Conservation (phyloP, 2,888 invertebrate genomes). For the Falcaria lacertinaria region DNA sequence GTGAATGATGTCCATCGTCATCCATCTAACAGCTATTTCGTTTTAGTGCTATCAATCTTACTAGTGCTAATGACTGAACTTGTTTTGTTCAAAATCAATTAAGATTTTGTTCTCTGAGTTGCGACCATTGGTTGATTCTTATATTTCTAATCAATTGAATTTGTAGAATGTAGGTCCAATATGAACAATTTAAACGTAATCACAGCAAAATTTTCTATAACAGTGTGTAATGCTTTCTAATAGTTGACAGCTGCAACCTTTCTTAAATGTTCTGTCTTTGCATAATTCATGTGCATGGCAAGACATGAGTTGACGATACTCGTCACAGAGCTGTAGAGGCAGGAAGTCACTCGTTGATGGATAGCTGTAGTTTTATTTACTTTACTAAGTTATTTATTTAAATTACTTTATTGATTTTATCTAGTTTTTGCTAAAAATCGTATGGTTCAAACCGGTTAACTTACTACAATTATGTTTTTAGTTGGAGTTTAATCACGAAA, state of each 20-base stretch:
- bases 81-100: neutral
- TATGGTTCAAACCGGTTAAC: too few species aligned
- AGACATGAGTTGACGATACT: slow-evolving; percentile 34
- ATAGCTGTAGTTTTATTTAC: neutral
- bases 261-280: slow-evolving; percentile 22
- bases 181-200: too few species aligned
- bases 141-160: too few species aligned
- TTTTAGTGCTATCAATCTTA: neutral
- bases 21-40: slow-evolving; percentile 9
- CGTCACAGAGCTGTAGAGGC: slow-evolving; percentile 43
- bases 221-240: too few species aligned
- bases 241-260: slow-evolving; percentile 26
- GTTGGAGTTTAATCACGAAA: too few species aligned
- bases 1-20: slow-evolving; percentile 43
- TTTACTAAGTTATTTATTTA: slow-evolving; percentile 6
- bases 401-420: neutral
- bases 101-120: neutral
- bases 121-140: too few species aligned
- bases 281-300: slow-evolving; percentile 39
- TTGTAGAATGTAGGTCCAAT: too few species aligned
- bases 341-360: slow-evolving; percentile 37
- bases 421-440: too few species aligned
- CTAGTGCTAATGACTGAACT: neutral
- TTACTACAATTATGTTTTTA: too few species aligned
- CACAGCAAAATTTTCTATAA: too few species aligned